Percentiles rank a stretch among this genome's conserved stretches.
phyloP scores from a whole-genome alignment of 2,113 vertebrate genomes.

The Hippocampus comes region DNA sequence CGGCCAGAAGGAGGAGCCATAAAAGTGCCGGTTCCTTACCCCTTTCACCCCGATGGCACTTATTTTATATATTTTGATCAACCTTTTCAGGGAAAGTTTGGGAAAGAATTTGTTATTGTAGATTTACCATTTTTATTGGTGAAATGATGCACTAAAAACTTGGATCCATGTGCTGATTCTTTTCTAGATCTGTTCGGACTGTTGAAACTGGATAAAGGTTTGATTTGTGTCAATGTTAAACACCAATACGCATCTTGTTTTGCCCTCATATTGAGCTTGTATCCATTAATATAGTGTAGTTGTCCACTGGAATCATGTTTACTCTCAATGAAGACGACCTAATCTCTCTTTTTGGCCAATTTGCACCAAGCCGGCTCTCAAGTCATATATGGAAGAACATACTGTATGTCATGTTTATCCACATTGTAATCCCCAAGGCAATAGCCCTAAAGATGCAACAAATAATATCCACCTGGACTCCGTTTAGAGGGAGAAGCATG shows the following conservation, averaged over 20 bases:
- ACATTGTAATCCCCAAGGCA: slow-evolving; percentile 37
- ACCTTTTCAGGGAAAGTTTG: slow-evolving; percentile 10
- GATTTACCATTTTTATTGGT: too few species aligned
- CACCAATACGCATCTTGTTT: neutral
- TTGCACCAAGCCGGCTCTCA: slow-evolving; percentile 47
- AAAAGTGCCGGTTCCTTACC: slow-evolving; percentile 16
- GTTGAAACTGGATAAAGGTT: neutral
- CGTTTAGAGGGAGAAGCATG: slow-evolving; percentile 14
- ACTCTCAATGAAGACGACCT: slow-evolving; percentile 1
- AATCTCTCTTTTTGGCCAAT: slow-evolving; percentile 30
- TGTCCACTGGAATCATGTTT: slow-evolving; percentile 16
- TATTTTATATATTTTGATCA: neutral
- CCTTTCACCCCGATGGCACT: slow-evolving; percentile 1
- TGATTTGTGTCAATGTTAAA: slow-evolving; percentile 4
- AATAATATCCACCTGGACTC: slow-evolving; percentile 5
- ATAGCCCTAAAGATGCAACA: slow-evolving; percentile 44
- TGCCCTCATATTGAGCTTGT: slow-evolving; percentile 4
- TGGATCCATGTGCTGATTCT: neutral
- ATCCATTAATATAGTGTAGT: neutral
- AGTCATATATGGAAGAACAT: slow-evolving; percentile 18
- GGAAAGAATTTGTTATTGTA: neutral
- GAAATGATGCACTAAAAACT: neutral
- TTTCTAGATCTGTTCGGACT: slow-evolving; percentile 10
- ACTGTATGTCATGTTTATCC: slow-evolving; percentile 11
- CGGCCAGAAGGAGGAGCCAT: slow-evolving; percentile 14